These are phyloP conservation scores for Sialia sialis DNA, from an alignment of 2,113 vertebrate genomes.

Conservation along the genomic window DNA sequence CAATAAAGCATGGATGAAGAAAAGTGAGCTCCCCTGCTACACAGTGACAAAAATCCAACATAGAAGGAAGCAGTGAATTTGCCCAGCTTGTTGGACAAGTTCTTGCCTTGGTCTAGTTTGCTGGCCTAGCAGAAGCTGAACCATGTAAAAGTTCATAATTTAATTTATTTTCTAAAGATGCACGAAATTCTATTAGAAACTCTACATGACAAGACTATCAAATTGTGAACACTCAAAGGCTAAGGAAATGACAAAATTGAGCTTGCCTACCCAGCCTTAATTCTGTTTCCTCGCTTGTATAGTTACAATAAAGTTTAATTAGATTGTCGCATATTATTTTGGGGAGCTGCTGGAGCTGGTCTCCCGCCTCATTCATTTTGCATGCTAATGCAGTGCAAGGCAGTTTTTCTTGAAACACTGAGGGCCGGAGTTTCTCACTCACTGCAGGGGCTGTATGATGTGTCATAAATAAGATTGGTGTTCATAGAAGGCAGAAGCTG, in stretches of 20 bases:
- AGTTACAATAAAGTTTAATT: conserved; percentile 55
- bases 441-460: conserved; percentile 15
- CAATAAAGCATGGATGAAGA: background rate
- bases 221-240: conserved; percentile 24
- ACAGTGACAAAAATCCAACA: background rate
- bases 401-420: conserved; percentile 17
- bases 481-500: background rate
- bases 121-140: conserved; percentile 5
- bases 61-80: background rate
- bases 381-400: conserved; percentile 1
- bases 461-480: conserved; percentile 34
- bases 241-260: conserved; percentile 41
- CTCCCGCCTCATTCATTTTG: conserved; percentile 25
- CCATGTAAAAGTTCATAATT: background rate
- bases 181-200: conserved; percentile 16
- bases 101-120: background rate
- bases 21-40: background rate
- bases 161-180: conserved; percentile 41
- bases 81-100: background rate
- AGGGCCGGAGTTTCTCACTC: conserved; percentile 1
- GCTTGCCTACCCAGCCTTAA: conserved; percentile 31
- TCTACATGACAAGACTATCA: conserved; percentile 26
- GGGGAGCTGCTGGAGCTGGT: conserved; percentile 24
- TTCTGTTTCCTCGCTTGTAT: conserved; percentile 39
- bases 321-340: conserved; percentile 51